A percentile compares a stretch with the other conserved stretches of the same genome.
Evolutionary conservation across 2,113 vertebrate genomes (phyloP).

Genomic region (Myiagra hebetior): DNA sequence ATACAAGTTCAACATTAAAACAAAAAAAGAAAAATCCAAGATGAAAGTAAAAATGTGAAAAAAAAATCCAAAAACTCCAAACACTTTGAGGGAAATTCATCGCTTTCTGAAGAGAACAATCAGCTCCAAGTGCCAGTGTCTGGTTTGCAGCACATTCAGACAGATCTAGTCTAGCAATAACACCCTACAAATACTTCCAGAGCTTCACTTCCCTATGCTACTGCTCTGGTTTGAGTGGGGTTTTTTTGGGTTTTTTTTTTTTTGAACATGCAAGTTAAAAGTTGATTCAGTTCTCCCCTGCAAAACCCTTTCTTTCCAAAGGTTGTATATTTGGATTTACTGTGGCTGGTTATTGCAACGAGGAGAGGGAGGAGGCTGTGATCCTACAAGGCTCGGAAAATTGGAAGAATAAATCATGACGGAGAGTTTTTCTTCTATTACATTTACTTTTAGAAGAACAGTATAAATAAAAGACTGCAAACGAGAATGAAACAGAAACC

Average conservation of each 20-base stretch:
- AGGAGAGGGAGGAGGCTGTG: constrained; percentile 16
- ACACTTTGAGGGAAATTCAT: constrained; percentile 20
- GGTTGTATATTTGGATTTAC: constrained; percentile 57
- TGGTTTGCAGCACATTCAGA: constrained; percentile 18
- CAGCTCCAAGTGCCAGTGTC: neutral
- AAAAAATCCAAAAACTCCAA: neutral
- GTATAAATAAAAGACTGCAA: constrained; percentile 62
- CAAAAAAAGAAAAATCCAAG: constrained; percentile 28
- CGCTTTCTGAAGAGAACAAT: constrained; percentile 14
- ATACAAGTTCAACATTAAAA: constrained; percentile 43
- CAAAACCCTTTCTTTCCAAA: neutral
- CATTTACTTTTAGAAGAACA: constrained; percentile 55
- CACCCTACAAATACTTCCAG: neutral
- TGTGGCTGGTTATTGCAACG: constrained; percentile 45
- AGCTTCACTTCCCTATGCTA: neutral
- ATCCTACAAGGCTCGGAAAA: constrained; percentile 62
- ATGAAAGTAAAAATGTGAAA: constrained; percentile 24
- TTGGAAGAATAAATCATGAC: constrained; percentile 56
- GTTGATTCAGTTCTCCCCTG: constrained; percentile 61
- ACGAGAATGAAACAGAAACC: neutral
- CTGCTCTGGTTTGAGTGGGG: neutral
- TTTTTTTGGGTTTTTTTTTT: neutral
- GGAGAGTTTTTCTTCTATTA: constrained; percentile 58
- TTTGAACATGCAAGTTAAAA: constrained; percentile 27
- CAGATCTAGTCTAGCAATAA: constrained; percentile 46